phyloP scores from a whole-genome alignment of 2,113 vertebrate species.

The Oryzias woworae region DNA sequence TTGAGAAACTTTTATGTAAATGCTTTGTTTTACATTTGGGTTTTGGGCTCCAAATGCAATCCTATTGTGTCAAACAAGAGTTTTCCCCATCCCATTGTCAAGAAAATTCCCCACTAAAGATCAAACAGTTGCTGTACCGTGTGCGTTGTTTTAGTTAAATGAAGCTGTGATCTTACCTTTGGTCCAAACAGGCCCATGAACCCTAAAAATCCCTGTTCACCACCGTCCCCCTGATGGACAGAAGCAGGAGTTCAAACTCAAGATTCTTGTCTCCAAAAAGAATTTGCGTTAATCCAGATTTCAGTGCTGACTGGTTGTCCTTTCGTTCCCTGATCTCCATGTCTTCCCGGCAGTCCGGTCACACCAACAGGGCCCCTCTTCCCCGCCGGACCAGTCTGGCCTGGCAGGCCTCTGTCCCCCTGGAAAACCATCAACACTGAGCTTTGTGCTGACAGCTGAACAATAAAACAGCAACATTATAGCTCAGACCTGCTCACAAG shows the following conservation, averaged over 20 bases:
- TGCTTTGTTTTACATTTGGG: too few species aligned
- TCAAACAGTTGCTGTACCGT: too few species aligned
- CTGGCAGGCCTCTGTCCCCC: constrained; percentile 89
- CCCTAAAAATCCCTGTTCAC: constrained; percentile 88
- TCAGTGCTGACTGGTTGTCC: constrained; percentile 86
- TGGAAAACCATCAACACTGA: constrained; percentile 41
- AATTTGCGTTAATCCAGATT: neutral
- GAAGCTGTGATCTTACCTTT: constrained; percentile 79
- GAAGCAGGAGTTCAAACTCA: neutral
- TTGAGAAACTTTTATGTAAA: too few species aligned
- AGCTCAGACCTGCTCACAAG: too few species aligned
- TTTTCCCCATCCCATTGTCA: too few species aligned
- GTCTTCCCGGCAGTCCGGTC: constrained; percentile 84
- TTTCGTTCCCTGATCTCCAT: constrained; percentile 84
- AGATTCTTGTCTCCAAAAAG: neutral
- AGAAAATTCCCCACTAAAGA: too few species aligned
- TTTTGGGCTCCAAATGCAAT: too few species aligned
- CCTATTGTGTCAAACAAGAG: too few species aligned
- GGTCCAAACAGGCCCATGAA: constrained; percentile 89
- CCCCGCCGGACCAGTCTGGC: constrained; percentile 85
- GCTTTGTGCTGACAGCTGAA: too few species aligned
- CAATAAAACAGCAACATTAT: too few species aligned
- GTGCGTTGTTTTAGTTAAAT: neutral
- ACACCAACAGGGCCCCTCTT: constrained; percentile 84
- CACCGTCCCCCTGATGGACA: constrained; percentile 83